Base-by-base conservation (phyloP, 2,888 invertebrate genomes). In the Nomada lathburiana region DNA sequence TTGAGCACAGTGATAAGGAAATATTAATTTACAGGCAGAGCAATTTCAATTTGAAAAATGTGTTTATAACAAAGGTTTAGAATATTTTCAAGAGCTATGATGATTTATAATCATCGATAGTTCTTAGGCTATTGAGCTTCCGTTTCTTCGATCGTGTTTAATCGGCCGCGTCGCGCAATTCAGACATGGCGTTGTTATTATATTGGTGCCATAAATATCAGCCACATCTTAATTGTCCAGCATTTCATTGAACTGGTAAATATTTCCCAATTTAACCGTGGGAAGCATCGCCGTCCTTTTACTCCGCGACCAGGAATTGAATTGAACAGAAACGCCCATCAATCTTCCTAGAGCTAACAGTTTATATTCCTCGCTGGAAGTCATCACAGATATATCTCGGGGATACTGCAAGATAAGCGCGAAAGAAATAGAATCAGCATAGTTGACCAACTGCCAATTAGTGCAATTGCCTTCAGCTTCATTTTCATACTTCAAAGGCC, bases 81-180 rank as follows among this genome's bases (percentile, higher is more conserved):
- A 5, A 29, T 29, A 29, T 29, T 29, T 29, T 29, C 29, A 29
- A 29, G 5, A 5, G 2, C 5, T 29, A 29, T 29, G 29, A 4
- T 29, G 29, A 0, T 29, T 29, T 29, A 29, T 29, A 29, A 29
- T 29, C n/a, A n/a, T n/a, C n/a, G 3, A 2, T 29, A 4, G 29
- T 29, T 29, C 4, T 29, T 29, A 29, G 29, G 29, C 29, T 29
- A 4, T 29, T 44, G 74, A 63, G 65, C 76, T 72, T 68, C 62
- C 83, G 70, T 53, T 80, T 77, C 80, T 77, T 86, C 87, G 87
- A 86, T 88, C 88, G 83, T 84, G 87, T 85, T 83, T 89, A 90
- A 90, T 89, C 89, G 89, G 83, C 84, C 74, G 81, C 87, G 90
- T 91, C 91, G 91, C 91, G 91, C 91, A 70, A 91, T 82, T 84